Percentiles rank a stretch among this genome's conserved stretches.
phyloP scores from a whole-genome alignment of 2,888 invertebrate genomes.

The Bembecia ichneumoniformis region DNA sequence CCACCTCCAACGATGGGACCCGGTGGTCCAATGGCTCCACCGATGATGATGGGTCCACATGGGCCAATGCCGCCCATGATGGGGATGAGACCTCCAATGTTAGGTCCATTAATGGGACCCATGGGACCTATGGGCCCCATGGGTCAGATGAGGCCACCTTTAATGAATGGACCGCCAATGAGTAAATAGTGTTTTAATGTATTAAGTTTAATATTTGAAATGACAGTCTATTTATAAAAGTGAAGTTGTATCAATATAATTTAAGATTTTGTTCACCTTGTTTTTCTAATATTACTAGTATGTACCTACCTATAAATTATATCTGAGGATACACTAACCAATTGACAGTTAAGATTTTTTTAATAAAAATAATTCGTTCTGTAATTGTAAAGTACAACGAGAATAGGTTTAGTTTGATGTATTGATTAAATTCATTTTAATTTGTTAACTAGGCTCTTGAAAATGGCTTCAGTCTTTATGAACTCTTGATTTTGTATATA shows the following conservation, averaged over 20 bases:
- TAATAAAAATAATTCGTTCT: too few species aligned
- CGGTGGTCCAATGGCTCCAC: conserved; percentile 79
- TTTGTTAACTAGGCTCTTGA: too few species aligned
- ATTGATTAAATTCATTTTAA: too few species aligned
- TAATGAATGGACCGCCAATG: conserved; percentile 80
- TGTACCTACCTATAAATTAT: too few species aligned
- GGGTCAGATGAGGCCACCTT: conserved; percentile 81
- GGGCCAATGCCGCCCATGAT: conserved; percentile 84
- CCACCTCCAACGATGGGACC: conserved; percentile 75
- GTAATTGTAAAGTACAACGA: too few species aligned
- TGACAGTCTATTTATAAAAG: neutral
- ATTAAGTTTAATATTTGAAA: neutral
- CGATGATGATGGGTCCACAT: conserved; percentile 88
- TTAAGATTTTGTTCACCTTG: neutral
- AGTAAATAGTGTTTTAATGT: conserved; percentile 45
- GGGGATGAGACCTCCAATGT: conserved; percentile 77
- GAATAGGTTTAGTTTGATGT: too few species aligned
- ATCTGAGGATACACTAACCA: too few species aligned
- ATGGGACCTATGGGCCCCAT: conserved; percentile 78
- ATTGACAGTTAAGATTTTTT: too few species aligned
- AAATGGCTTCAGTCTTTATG: too few species aligned
- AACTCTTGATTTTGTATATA: too few species aligned
- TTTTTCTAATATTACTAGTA: too few species aligned
- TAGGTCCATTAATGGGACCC: conserved; percentile 75
- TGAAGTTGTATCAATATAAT: neutral